These are phyloP conservation scores for Drosophila paranaensis DNA, from an alignment of 2,888 invertebrate genomes.

Conservation along the genomic window DNA sequence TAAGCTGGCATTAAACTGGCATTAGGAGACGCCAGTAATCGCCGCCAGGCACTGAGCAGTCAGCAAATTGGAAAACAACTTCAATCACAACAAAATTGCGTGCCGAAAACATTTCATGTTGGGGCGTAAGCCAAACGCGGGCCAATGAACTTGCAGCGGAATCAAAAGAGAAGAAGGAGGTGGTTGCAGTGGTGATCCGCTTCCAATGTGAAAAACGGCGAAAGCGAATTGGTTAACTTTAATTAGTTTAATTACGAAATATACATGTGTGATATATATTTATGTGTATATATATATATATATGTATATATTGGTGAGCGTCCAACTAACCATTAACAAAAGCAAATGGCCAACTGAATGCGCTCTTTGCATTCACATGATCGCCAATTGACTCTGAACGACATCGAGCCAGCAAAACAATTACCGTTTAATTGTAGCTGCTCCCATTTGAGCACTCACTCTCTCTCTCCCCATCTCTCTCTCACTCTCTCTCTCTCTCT, in stretches of 20 bases:
- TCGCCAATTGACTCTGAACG: slow-evolving; percentile 13
- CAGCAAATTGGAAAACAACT: slow-evolving; percentile 18
- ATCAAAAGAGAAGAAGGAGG: too few species aligned
- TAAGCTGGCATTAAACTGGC: slow-evolving; percentile 6
- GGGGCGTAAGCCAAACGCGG: slow-evolving; percentile 13
- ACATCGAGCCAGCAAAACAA: slow-evolving; percentile 20
- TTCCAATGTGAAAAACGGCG: slow-evolving; percentile 44
- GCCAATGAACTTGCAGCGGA: slow-evolving; percentile 50
- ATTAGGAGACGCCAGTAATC: slow-evolving; percentile 14
- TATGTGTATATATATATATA: background rate
- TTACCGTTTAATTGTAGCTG: slow-evolving; percentile 34
- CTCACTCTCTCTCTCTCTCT: background rate
- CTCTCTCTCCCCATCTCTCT: background rate
- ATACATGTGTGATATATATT: slow-evolving; percentile 2
- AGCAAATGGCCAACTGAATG: slow-evolving; percentile 33
- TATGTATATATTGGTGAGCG: background rate
- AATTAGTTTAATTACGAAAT: slow-evolving; percentile 71
- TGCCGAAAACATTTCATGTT: slow-evolving; percentile 61
- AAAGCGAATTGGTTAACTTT: slow-evolving; percentile 71
- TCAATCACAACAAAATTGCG: slow-evolving; percentile 59
- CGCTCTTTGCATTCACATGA: slow-evolving; percentile 39
- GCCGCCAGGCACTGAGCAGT: slow-evolving; percentile 13
- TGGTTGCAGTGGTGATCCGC: slow-evolving; percentile 30
- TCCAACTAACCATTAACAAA: slow-evolving; percentile 10
- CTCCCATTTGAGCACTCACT: background rate